Evolutionary conservation across 2,113 vertebrate species (phyloP).

Genomic region (Delphinapterus leucas): DNA sequence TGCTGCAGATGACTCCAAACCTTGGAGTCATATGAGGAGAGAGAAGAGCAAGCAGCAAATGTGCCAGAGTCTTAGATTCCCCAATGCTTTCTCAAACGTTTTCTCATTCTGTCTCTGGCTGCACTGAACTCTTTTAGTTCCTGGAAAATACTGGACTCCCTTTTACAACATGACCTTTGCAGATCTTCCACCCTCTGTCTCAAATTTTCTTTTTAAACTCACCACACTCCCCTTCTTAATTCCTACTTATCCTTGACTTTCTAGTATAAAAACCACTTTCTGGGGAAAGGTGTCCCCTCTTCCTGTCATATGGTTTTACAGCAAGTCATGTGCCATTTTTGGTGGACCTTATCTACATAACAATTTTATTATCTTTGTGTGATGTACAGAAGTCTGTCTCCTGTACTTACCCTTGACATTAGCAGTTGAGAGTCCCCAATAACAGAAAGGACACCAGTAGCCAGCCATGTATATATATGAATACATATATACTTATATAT

Average conservation of each 20-base stretch:
- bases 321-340: neutral
- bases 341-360: neutral
- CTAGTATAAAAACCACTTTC: neutral
- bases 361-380: neutral
- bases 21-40: neutral
- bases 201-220: neutral
- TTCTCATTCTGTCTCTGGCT: neutral
- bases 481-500: neutral
- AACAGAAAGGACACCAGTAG: neutral
- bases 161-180: neutral
- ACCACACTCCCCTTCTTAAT: neutral
- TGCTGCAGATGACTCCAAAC: neutral
- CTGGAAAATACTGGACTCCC: neutral
- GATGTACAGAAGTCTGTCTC: neutral
- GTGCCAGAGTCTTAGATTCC: neutral
- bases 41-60: neutral
- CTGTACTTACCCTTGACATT: neutral
- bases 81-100: neutral
- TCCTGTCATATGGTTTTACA: neutral
- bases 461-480: neutral
- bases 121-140: neutral
- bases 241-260: neutral
- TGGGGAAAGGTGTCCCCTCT: neutral
- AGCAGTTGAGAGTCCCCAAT: neutral
- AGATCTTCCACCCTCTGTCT: too few relatives aligned